These are phyloP conservation scores for Bombus impatiens DNA, from an alignment of 1,140 invertebrate species.

Conservation along the genomic window DNA sequence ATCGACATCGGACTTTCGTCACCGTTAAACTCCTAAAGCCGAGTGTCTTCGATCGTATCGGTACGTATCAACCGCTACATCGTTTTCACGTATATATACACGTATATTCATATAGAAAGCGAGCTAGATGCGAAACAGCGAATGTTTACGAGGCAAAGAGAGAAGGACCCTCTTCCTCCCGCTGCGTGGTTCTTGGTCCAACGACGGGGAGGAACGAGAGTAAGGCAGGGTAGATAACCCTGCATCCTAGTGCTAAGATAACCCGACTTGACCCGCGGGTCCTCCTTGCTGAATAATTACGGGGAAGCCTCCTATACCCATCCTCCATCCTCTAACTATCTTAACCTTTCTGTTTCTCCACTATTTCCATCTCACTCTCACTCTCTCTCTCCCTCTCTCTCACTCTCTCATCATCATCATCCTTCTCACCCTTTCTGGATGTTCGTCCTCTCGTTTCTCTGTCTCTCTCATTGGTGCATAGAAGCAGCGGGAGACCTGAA, in stretches of 20 bases:
- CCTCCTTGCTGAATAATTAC: slow-evolving; percentile 82
- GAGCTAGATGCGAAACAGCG: slow-evolving; percentile 47
- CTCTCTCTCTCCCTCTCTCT: not conserved
- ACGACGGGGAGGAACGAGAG: slow-evolving; percentile 71
- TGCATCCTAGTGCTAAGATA: slow-evolving; percentile 81
- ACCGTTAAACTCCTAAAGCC: slow-evolving; percentile 30
- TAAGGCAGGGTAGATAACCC: slow-evolving; percentile 75
- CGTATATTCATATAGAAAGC: slow-evolving; percentile 50
- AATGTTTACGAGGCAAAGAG: slow-evolving; percentile 63
- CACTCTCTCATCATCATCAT: slow-evolving; percentile 24
- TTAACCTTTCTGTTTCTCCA: slow-evolving; percentile 40
- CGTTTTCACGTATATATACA: slow-evolving; percentile 22
- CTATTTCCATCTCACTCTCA: not conserved
- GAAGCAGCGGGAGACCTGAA: slow-evolving; percentile 70
- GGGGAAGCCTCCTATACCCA: slow-evolving; percentile 70
- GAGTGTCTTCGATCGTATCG: slow-evolving; percentile 36
- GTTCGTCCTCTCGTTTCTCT: slow-evolving; percentile 4
- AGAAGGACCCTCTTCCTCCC: slow-evolving; percentile 46
- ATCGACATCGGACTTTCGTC: slow-evolving; percentile 17
- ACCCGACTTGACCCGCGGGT: slow-evolving; percentile 80
- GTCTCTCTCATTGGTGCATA: slow-evolving; percentile 53
- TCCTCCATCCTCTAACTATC: slow-evolving; percentile 50
- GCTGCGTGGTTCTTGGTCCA: slow-evolving; percentile 43
- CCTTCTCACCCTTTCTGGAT: slow-evolving; percentile 8
- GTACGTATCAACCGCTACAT: not conserved